Evolutionary conservation across 37 sponge, comb jelly and placozoan genomes (phyloP).

Genomic region (Halisarca cf. caerulea): DNA sequence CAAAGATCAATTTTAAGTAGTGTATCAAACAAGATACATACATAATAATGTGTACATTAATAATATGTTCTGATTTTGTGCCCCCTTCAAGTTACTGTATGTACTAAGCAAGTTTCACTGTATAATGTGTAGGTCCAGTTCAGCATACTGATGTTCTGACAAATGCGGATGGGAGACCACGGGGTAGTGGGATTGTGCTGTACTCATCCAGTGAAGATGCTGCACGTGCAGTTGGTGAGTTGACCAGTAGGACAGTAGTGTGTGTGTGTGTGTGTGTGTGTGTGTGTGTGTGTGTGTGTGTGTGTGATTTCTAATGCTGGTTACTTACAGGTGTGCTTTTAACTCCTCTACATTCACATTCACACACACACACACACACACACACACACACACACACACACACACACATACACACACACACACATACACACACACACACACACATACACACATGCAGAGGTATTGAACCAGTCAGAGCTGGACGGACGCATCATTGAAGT

Average conservation of each 20-base stretch:
- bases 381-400: no score
- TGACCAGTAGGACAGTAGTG: not conserved
- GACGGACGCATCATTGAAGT: slow-evolving; percentile 13
- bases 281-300: slow-evolving; percentile 22
- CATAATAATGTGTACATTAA: no score
- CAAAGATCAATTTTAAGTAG: no score
- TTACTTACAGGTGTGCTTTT: not conserved
- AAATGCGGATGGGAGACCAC: not conserved
- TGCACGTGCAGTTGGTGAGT: slow-evolving; percentile 5
- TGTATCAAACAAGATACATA: no score
- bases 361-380: no score
- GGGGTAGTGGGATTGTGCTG: slow-evolving; percentile 14
- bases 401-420: no score
- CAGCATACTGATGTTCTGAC: slow-evolving; percentile 12
- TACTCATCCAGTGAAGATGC: slow-evolving; percentile 3
- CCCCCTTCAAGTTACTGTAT: not conserved
- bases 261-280: slow-evolving; percentile 27
- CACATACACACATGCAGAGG: no score
- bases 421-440: no score
- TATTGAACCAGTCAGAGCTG: not conserved
- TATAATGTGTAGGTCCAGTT: not conserved
- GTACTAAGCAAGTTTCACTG: no score
- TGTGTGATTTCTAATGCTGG: not conserved
- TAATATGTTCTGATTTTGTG: no score
- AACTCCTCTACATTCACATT: no score